Conservation (phyloP, 1,140 invertebrate species). For the Ceratina calcarata region DNA sequence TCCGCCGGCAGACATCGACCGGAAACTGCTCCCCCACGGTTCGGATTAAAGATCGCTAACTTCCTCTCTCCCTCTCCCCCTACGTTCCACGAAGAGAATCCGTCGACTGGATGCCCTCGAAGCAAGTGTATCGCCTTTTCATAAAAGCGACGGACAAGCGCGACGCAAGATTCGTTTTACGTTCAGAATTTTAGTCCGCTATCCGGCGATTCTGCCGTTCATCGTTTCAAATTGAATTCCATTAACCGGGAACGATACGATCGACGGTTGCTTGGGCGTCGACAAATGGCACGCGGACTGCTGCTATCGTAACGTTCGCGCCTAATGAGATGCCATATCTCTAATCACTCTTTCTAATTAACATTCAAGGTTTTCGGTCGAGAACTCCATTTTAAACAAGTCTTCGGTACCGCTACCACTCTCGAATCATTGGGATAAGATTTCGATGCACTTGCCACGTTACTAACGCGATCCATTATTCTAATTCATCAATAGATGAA, state of each 20-base stretch:
- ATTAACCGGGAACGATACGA: constrained; percentile 5
- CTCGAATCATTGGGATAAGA: no score
- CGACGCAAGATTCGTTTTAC: neutral
- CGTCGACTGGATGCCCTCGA: neutral
- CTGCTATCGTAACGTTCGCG: neutral
- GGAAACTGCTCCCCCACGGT: constrained; percentile 28
- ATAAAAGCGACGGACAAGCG: neutral
- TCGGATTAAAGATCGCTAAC: constrained; percentile 45
- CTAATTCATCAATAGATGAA: neutral
- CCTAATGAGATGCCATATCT: constrained; percentile 13
- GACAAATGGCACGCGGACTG: constrained; percentile 14
- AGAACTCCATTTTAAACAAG: neutral
- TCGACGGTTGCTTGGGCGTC: neutral
- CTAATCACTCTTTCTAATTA: neutral
- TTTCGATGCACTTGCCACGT: no score
- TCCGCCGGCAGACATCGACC: constrained; percentile 50
- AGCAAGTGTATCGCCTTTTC: neutral
- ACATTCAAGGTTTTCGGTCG: neutral
- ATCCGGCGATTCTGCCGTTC: neutral
- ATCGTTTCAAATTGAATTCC: constrained; percentile 32
- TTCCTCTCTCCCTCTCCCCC: neutral
- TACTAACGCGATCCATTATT: no score
- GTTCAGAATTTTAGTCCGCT: neutral
- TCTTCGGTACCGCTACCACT: neutral
- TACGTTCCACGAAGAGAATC: neutral